phyloP scores from a whole-genome alignment of 2,797 vertebrate species.

The Melopsittacus undulatus region DNA sequence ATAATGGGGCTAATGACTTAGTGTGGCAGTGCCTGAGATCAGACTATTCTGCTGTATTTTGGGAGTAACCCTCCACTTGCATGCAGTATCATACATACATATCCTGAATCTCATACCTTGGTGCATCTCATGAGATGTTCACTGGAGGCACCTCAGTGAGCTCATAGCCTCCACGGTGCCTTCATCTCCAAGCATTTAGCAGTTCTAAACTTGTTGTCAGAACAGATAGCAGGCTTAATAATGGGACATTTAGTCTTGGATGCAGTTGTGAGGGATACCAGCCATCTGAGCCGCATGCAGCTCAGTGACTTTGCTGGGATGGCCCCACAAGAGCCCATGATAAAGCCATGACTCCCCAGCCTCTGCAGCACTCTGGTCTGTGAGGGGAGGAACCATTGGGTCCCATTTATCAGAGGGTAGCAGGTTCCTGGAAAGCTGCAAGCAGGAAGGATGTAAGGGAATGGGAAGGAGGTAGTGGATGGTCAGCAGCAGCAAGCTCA shows the following conservation, averaged over 20 bases:
- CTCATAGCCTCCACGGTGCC: neutral
- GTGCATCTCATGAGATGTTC: neutral
- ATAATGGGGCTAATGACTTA: constrained; percentile 26
- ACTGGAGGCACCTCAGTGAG: neutral
- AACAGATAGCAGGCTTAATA: neutral
- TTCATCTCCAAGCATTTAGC: neutral
- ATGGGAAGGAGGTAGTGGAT: neutral
- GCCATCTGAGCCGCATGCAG: accelerated
- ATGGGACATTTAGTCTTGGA: neutral
- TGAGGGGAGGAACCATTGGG: accelerated
- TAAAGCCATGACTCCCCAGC: neutral
- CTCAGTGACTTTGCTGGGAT: neutral
- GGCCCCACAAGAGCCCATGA: neutral
- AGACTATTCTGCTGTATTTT: neutral
- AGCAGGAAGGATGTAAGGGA: neutral
- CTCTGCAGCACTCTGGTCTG: neutral
- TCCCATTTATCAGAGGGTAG: neutral
- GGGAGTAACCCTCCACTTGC: neutral
- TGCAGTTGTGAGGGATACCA: neutral
- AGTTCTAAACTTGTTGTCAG: neutral
- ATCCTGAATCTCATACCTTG: neutral
- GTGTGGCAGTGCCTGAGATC: neutral
- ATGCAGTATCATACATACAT: accelerated
- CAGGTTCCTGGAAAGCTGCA: neutral
- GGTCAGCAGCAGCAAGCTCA: neutral